Evolutionary conservation across 2,113 vertebrate species (phyloP).

Genomic region (Dipodomys merriami): DNA sequence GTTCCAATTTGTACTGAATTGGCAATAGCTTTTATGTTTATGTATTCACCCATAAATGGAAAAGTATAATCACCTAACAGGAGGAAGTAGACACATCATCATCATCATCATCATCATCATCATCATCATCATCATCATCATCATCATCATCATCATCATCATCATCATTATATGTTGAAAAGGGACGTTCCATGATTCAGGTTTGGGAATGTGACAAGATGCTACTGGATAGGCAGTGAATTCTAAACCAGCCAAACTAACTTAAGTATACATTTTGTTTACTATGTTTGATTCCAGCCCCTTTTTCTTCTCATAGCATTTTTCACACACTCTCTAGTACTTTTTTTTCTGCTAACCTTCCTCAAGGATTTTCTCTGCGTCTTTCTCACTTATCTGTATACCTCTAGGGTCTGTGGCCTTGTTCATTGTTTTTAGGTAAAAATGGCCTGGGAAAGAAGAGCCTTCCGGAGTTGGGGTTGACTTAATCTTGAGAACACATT

Average conservation of each 20-base stretch:
- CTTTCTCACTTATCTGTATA: background rate
- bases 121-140: background rate
- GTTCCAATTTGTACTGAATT: constrained; percentile 35
- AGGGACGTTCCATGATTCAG: background rate
- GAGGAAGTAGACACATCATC: background rate
- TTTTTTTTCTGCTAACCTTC: background rate
- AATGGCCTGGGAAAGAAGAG: background rate
- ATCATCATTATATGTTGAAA: background rate
- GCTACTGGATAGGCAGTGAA: background rate
- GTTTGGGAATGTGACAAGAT: no score
- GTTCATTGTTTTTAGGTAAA: background rate
- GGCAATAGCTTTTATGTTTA: constrained; percentile 5
- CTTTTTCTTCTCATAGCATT: background rate
- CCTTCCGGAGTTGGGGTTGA: background rate
- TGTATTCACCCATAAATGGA: background rate
- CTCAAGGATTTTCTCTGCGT: background rate
- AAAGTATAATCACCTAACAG: background rate
- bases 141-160: no score
- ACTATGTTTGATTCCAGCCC: background rate
- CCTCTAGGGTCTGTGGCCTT: background rate
- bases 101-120: no score
- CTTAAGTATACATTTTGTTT: background rate
- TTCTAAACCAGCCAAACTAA: background rate
- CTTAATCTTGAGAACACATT: background rate
- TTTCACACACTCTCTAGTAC: background rate